Evolutionary conservation across 2,888 invertebrate species (phyloP).

Genomic region (Callosobruchus maculatus): DNA sequence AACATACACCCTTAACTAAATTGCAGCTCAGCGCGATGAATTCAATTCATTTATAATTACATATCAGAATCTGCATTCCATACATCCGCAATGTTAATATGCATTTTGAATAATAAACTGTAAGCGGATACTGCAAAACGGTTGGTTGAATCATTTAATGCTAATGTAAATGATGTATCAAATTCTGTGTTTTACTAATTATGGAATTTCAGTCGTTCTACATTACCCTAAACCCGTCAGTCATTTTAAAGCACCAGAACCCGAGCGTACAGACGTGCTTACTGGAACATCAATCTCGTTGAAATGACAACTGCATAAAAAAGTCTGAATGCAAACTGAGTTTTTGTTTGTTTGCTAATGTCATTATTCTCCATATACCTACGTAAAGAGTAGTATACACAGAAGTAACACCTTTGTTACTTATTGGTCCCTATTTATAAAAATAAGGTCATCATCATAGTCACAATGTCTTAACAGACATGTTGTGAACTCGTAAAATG

Average conservation of each 20-base stretch:
- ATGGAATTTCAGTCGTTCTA: not conserved
- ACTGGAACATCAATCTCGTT: too few relatives aligned
- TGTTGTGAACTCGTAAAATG: too few relatives aligned
- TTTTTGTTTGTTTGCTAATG: too few relatives aligned
- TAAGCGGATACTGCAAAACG: not conserved
- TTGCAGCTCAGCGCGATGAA: not conserved
- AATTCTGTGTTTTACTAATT: not conserved
- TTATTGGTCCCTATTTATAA: too few relatives aligned
- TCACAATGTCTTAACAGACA: too few relatives aligned
- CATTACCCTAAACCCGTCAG: not conserved
- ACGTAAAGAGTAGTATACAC: too few relatives aligned
- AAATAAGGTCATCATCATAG: too few relatives aligned
- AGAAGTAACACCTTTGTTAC: too few relatives aligned
- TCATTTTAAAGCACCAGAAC: not conserved
- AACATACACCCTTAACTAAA: not conserved
- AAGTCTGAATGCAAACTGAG: too few relatives aligned
- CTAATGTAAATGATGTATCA: not conserved
- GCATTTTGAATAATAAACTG: not conserved
- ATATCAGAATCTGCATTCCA: not conserved
- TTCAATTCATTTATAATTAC: not conserved
- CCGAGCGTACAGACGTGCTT: too few relatives aligned
- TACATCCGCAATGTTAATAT: not conserved
- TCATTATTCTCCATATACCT: too few relatives aligned
- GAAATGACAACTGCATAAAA: too few relatives aligned
- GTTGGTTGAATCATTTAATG: not conserved